Conservation (phyloP, 64 coral and sea anemone species). For the Pocillopora verrucosa region DNA sequence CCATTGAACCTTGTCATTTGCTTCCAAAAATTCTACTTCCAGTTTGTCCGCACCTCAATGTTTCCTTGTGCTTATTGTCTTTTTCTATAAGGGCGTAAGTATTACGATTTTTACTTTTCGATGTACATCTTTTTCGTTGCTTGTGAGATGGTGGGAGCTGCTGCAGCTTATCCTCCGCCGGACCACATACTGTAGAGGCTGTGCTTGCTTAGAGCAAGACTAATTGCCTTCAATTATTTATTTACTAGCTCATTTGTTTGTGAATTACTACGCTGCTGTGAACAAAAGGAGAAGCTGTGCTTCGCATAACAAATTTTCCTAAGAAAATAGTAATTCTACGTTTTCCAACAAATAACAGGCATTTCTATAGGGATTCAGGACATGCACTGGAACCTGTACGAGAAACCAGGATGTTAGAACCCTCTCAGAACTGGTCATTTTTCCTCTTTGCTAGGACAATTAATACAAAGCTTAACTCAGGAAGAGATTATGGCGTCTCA, state of each 20-base stretch:
- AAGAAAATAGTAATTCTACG: not conserved
- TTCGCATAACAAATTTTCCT: constrained; percentile 12
- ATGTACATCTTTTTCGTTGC: no score
- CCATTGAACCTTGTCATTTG: no score
- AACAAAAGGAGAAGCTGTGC: not conserved
- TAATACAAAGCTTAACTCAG: no score
- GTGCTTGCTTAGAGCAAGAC: not conserved
- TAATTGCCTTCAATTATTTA: not conserved
- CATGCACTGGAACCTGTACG: not conserved
- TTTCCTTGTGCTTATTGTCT: no score
- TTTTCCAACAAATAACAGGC: not conserved
- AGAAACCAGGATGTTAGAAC: constrained; percentile 1
- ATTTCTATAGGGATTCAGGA: not conserved
- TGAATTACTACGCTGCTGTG: not conserved
- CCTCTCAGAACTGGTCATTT: not conserved
- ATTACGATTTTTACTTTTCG: no score
- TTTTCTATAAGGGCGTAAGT: no score
- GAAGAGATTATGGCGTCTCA: not conserved
- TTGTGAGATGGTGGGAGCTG: not conserved
- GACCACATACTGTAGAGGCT: not conserved
- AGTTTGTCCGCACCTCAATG: no score
- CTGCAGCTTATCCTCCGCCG: not conserved
- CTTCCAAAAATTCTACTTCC: no score
- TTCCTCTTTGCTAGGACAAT: no score
- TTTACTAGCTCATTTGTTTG: not conserved